Conservation (phyloP, 1,140 invertebrate genomes). For the Laupala kohalensis region DNA sequence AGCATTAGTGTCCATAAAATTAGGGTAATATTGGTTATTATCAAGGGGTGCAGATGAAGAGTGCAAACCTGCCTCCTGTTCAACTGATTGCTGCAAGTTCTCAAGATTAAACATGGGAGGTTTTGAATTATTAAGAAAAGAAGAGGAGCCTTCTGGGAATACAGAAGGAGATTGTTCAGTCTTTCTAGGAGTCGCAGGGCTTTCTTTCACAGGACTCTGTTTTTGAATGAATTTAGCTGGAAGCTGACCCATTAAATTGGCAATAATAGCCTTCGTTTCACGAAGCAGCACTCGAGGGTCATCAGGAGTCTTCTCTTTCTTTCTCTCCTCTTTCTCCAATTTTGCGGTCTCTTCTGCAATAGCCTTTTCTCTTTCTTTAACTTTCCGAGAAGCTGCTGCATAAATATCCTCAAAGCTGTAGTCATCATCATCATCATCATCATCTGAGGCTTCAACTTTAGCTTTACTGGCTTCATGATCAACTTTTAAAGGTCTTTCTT, state of each 20-base stretch:
- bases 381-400: conserved; percentile 44
- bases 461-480: conserved; percentile 23
- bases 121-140: no score
- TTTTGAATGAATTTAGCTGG: conserved; percentile 27
- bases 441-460: conserved; percentile 32
- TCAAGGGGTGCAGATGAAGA: background rate
- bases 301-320: conserved; percentile 25
- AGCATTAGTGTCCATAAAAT: background rate
- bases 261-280: conserved; percentile 45
- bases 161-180: background rate
- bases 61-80: background rate
- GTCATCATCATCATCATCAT: conserved; percentile 28
- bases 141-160: background rate
- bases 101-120: background rate
- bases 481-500: conserved; percentile 29
- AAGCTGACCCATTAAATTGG: conserved; percentile 45
- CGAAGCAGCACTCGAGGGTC: conserved; percentile 36
- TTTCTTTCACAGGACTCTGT: background rate
- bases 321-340: conserved; percentile 1
- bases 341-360: background rate
- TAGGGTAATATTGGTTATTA: background rate
- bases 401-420: conserved; percentile 54
- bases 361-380: conserved; percentile 32
- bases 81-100: background rate
- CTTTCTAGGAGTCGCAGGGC: background rate